These are phyloP conservation scores for Plutomurus gul DNA, from an alignment of 1,140 invertebrate species.

Conservation along the genomic window DNA sequence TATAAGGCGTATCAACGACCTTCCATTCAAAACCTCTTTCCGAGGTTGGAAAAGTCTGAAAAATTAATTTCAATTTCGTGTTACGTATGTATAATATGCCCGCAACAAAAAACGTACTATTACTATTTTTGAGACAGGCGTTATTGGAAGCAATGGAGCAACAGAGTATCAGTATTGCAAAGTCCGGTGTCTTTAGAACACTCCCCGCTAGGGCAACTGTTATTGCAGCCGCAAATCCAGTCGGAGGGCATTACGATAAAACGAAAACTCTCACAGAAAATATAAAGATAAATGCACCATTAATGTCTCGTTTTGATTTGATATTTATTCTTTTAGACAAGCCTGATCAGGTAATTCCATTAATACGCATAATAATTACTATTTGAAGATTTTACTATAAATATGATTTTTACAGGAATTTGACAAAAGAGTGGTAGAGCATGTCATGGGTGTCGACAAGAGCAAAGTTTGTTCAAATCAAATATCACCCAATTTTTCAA, in stretches of 20 bases:
- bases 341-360: conserved; percentile 69
- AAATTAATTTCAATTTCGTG: background rate
- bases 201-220: conserved; percentile 76
- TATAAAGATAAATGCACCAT: conserved; percentile 78
- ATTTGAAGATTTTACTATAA: conserved; percentile 62
- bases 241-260: conserved; percentile 83
- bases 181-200: conserved; percentile 79
- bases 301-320: conserved; percentile 91
- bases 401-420: conserved; percentile 62
- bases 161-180: conserved; percentile 86
- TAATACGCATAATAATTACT: conserved; percentile 41
- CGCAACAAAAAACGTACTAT: background rate
- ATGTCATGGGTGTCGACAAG: conserved; percentile 68
- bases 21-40: too few species aligned
- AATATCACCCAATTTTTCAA: background rate
- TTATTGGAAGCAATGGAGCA: conserved; percentile 95
- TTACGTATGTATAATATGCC: background rate
- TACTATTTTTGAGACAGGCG: conserved; percentile 62
- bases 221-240: conserved; percentile 89
- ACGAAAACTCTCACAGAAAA: conserved; percentile 88
- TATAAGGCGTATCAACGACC: too few species aligned
- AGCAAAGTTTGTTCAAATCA: background rate
- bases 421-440: conserved; percentile 77
- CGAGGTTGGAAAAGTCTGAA: background rate
- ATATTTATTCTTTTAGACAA: conserved; percentile 88